A percentile compares a stretch with the other conserved stretches of the same genome.
These are phyloP conservation scores for Callopanchax toddi DNA, from an alignment of 2,113 vertebrate genomes.

Conservation along the genomic window DNA sequence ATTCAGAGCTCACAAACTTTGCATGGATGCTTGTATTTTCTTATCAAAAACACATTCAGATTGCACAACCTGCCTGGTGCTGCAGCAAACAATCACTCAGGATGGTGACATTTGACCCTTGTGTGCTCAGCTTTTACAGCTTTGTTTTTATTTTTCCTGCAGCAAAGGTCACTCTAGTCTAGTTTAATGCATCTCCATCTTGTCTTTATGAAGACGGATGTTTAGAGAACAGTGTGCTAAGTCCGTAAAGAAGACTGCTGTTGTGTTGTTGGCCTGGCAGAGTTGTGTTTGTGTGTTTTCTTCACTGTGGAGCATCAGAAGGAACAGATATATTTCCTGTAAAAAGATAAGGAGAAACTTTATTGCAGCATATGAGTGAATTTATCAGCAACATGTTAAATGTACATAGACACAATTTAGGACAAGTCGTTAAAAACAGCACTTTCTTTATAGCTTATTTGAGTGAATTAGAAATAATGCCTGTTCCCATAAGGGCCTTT, in stretches of 20 bases:
- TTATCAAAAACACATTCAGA: slow-evolving; percentile 36
- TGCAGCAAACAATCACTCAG: background rate
- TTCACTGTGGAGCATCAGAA: slow-evolving; percentile 42
- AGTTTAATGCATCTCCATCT: slow-evolving; percentile 4
- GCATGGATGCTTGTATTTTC: slow-evolving; percentile 56
- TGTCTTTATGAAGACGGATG: background rate
- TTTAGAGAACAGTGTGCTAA: background rate
- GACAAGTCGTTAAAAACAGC: background rate
- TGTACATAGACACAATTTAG: slow-evolving; percentile 12
- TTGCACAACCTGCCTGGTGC: slow-evolving; percentile 22
- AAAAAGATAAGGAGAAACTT: slow-evolving; percentile 41
- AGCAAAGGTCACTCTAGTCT: background rate
- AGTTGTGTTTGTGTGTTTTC: slow-evolving; percentile 17
- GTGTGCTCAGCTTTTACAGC: slow-evolving; percentile 28
- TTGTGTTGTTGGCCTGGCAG: slow-evolving; percentile 17
- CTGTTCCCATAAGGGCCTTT: too few relatives aligned
- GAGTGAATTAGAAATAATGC: too few relatives aligned
- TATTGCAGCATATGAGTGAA: slow-evolving; percentile 12
- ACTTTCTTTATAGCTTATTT: background rate
- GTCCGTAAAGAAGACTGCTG: background rate
- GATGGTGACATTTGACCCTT: slow-evolving; percentile 9
- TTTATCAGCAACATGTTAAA: slow-evolving; percentile 9
- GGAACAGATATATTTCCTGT: slow-evolving; percentile 62
- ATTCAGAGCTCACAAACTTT: slow-evolving; percentile 50
- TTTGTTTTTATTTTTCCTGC: slow-evolving; percentile 47